These are phyloP conservation scores for Lophura nycthemera DNA, from an alignment of 2,113 vertebrate species.

Conservation along the genomic window DNA sequence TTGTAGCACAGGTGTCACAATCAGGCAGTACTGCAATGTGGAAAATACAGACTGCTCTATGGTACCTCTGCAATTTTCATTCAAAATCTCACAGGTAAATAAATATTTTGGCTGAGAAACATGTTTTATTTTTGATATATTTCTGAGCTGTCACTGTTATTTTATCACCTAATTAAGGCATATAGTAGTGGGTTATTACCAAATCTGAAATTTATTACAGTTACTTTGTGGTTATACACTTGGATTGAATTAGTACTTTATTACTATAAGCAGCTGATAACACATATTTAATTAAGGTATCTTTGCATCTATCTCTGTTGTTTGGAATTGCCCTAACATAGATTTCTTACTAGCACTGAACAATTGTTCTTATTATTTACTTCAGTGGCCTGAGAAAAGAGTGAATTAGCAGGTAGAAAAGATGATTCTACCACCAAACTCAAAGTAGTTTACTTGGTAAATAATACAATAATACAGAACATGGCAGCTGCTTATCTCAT, in stretches of 20 bases:
- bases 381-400: slow-evolving; percentile 18
- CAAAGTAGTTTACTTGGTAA: neutral
- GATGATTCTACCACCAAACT: neutral
- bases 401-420: slow-evolving; percentile 59
- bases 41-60: neutral
- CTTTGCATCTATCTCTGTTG: slow-evolving; percentile 44
- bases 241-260: slow-evolving; percentile 54
- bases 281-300: slow-evolving; percentile 26
- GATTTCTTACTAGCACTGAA: slow-evolving; percentile 6
- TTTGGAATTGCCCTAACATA: slow-evolving; percentile 14
- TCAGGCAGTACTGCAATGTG: neutral
- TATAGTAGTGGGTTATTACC: slow-evolving; percentile 30
- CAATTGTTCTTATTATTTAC: neutral
- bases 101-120: neutral
- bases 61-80: neutral
- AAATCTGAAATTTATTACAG: slow-evolving; percentile 51
- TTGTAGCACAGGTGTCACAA: fast-evolving
- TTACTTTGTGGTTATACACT: slow-evolving; percentile 25
- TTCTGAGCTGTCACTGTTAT: neutral
- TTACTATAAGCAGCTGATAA: slow-evolving; percentile 63
- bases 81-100: neutral
- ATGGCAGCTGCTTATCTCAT: slow-evolving; percentile 32
- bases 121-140: neutral
- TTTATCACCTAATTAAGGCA: slow-evolving; percentile 21
- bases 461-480: slow-evolving; percentile 4